Evolutionary conservation across 2,797 vertebrate species (phyloP).

Genomic region (Agapornis canus): DNA sequence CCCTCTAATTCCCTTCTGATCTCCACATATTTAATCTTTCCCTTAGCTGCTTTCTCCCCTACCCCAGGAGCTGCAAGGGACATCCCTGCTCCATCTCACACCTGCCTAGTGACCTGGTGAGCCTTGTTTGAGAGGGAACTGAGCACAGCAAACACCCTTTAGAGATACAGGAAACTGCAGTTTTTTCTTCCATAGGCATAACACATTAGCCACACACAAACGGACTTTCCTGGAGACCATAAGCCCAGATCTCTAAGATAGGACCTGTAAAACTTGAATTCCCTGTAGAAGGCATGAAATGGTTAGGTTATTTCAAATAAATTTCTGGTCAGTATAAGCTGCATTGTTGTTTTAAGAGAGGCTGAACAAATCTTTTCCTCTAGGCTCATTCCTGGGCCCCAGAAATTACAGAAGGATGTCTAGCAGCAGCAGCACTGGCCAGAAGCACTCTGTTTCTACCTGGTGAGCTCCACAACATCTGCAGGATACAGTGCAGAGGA

Average conservation of each 20-base stretch:
- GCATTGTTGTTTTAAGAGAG: not conserved
- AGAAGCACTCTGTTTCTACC: no score
- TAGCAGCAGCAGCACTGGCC: not conserved
- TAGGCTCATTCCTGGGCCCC: not conserved
- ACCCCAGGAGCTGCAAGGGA: not conserved
- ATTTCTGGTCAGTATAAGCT: not conserved
- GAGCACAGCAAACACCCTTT: not conserved
- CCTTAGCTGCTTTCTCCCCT: not conserved
- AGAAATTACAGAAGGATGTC: not conserved
- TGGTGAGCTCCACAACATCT: fast-evolving
- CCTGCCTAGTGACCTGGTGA: not conserved
- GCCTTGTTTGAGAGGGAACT: not conserved
- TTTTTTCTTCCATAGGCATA: not conserved
- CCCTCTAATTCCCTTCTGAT: not conserved
- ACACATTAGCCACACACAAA: not conserved
- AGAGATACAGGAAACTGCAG: not conserved
- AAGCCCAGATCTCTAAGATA: not conserved
- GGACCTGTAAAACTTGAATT: not conserved
- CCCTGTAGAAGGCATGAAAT: not conserved
- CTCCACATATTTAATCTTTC: fast-evolving
- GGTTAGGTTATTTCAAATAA: not conserved
- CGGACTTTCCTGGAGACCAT: not conserved
- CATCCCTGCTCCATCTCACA: not conserved
- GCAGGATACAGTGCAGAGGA: not conserved
- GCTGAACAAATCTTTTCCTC: not conserved